Percentiles rank a stretch among this genome's conserved stretches.
These are phyloP conservation scores for Alcis repandata DNA, from an alignment of 2,888 invertebrate species.

Conservation along the genomic window DNA sequence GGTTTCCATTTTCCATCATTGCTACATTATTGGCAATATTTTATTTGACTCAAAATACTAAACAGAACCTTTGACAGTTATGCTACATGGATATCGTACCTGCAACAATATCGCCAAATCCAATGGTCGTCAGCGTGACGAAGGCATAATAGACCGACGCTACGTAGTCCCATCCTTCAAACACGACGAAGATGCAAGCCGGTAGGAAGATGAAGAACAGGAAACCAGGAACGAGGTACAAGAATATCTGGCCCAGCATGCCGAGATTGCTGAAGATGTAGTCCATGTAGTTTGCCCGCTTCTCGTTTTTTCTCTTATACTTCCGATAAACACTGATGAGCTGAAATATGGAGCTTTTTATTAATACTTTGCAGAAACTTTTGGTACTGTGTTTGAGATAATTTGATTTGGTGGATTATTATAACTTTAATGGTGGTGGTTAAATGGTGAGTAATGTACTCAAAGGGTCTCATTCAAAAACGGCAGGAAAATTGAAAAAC, in stretches of 20 bases:
- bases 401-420: too few relatives aligned
- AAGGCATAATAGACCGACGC: conserved; percentile 95
- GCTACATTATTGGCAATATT: too few relatives aligned
- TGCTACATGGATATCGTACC: too few relatives aligned
- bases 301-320: conserved; percentile 90
- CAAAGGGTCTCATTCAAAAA: too few relatives aligned
- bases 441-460: too few relatives aligned
- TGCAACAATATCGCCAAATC: conserved; percentile 97
- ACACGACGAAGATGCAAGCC: conserved; percentile 93
- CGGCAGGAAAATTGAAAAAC: too few relatives aligned
- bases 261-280: conserved; percentile 90
- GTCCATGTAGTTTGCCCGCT: conserved; percentile 85
- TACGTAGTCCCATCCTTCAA: conserved; percentile 95
- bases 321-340: conserved; percentile 92
- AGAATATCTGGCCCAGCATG: conserved; percentile 91
- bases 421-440: too few relatives aligned
- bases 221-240: conserved; percentile 96
- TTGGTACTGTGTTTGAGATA: too few relatives aligned
- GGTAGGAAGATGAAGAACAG: conserved; percentile 95
- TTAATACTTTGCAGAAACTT: too few relatives aligned
- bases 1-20: too few relatives aligned
- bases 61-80: too few relatives aligned
- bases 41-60: too few relatives aligned
- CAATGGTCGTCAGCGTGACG: conserved; percentile 95
- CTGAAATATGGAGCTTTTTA: conserved; percentile 82